Percentiles rank a stretch among this genome's conserved stretches.
Evolutionary conservation across 1,140 invertebrate species (phyloP).

Genomic region (Arion vulgaris): DNA sequence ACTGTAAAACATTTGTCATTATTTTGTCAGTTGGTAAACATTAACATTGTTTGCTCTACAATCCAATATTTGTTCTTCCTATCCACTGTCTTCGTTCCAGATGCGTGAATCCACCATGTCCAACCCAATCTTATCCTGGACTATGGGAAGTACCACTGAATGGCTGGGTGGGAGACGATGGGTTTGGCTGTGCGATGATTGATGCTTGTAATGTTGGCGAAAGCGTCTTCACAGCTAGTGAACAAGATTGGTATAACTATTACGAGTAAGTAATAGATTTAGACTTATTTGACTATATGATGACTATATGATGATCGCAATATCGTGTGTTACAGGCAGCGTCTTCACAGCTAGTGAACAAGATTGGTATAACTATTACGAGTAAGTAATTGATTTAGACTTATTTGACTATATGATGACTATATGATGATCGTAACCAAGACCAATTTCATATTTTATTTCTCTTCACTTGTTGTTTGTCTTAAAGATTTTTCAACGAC

Average conservation of each 20-base stretch:
- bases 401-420: no score
- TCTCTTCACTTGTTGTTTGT: no score
- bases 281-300: no score
- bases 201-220: background rate
- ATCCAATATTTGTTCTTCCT: no score
- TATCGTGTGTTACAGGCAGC: background rate
- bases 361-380: constrained; percentile 12
- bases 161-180: constrained; percentile 9
- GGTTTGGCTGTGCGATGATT: background rate
- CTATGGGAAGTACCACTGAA: constrained; percentile 24
- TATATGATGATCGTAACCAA: background rate
- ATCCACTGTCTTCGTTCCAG: no score
- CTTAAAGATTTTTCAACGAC: no score
- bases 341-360: background rate
- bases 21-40: no score
- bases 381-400: background rate
- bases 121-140: constrained; percentile 5
- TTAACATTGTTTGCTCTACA: no score
- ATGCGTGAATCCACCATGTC: constrained; percentile 28
- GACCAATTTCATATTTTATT: no score
- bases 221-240: background rate
- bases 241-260: constrained; percentile 15
- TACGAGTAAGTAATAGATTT: background rate
- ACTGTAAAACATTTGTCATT: no score
- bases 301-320: background rate